phyloP scores from a whole-genome alignment of 2,797 vertebrate genomes.

The Acanthurus tractus region DNA sequence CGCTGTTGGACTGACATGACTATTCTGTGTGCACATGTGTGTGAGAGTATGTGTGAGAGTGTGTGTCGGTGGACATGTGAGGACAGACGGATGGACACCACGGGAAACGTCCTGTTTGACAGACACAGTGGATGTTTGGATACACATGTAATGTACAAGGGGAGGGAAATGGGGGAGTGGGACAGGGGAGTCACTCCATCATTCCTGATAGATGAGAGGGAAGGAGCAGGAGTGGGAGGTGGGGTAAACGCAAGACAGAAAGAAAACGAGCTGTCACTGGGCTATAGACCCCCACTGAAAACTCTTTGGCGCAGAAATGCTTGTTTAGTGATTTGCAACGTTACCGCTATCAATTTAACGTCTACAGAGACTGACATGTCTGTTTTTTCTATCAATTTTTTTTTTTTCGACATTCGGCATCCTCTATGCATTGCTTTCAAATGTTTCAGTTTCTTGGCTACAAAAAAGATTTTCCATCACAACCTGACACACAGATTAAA shows the following conservation, averaged over 20 bases:
- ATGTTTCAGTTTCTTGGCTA: conserved; percentile 1
- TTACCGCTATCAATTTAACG: conserved; percentile 35
- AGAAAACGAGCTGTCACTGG: conserved; percentile 40
- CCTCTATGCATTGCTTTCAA: conserved; percentile 10
- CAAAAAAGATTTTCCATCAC: neutral
- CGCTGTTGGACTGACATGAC: conserved; percentile 1
- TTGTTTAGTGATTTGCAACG: conserved; percentile 45
- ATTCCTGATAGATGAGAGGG: conserved; percentile 66
- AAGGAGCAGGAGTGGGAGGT: conserved; percentile 24
- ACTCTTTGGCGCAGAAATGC: conserved; percentile 34
- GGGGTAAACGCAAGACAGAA: conserved; percentile 14
- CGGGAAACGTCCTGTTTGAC: conserved; percentile 45
- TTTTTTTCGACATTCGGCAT: neutral
- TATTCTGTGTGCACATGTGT: neutral
- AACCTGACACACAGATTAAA: neutral
- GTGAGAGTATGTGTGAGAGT: neutral
- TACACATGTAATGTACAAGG: conserved; percentile 56
- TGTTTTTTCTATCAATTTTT: neutral
- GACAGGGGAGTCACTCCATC: conserved; percentile 61
- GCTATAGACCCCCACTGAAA: conserved; percentile 38
- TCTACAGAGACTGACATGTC: conserved; percentile 20
- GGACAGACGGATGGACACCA: conserved; percentile 42
- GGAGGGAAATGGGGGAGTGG: conserved; percentile 33
- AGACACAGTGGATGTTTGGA: conserved; percentile 60
- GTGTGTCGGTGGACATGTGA: conserved; percentile 24